Evolutionary conservation across 2,888 invertebrate genomes (phyloP).

Genomic region (Spisula solida): DNA sequence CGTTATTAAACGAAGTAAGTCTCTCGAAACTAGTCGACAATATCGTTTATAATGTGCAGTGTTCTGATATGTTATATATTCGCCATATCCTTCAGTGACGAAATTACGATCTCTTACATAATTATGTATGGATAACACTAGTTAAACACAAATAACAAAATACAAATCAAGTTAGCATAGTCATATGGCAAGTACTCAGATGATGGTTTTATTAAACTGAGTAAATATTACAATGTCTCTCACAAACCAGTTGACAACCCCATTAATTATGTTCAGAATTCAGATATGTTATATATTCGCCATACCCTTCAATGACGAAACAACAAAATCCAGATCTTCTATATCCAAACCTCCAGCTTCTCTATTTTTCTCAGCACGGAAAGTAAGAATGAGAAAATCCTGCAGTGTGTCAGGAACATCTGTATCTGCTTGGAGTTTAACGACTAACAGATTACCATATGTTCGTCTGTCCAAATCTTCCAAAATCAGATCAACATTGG

Average conservation of each 20-base stretch:
- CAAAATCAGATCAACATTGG: neutral
- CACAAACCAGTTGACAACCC: no score
- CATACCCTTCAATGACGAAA: neutral
- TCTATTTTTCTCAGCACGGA: neutral
- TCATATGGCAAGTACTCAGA: no score
- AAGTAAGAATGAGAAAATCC: neutral
- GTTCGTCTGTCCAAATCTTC: neutral
- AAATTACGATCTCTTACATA: no score
- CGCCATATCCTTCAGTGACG: neutral
- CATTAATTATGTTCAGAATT: neutral
- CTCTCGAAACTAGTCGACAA: no score
- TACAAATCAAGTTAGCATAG: no score
- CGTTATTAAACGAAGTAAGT: no score
- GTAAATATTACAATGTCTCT: no score
- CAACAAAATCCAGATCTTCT: neutral
- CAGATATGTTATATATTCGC: neutral
- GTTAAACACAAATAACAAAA: no score
- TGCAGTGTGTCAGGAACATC: neutral
- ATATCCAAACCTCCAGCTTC: neutral
- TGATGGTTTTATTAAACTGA: no score
- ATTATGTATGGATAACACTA: no score
- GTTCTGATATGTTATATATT: neutral
- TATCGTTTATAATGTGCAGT: neutral
- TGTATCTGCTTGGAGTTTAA: neutral
- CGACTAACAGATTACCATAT: neutral